Percentiles rank a stretch among this genome's conserved stretches.
These are phyloP conservation scores for Epizoanthus stellaris DNA, from an alignment of 92 coral and sea anemone genomes.

Conservation along the genomic window DNA sequence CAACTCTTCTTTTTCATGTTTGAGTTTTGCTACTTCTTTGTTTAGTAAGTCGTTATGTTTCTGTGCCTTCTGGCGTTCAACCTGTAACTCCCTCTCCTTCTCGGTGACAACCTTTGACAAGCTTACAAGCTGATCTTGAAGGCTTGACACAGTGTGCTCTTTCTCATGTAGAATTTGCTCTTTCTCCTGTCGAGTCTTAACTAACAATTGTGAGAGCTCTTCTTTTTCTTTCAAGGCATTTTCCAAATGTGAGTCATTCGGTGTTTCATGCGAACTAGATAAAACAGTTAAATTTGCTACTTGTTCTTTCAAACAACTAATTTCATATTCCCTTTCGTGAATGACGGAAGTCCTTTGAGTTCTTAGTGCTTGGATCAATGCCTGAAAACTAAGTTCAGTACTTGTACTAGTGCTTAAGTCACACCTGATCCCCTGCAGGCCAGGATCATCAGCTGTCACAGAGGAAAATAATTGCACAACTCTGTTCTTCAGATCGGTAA, in stretches of 20 bases:
- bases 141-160: conserved; percentile 74
- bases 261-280: conserved; percentile 55
- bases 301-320: conserved; percentile 77
- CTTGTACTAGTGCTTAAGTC: conserved; percentile 29
- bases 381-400: conserved; percentile 70
- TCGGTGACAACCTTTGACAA: conserved; percentile 74
- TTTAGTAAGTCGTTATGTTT: conserved; percentile 70
- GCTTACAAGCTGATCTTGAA: conserved; percentile 80
- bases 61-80: conserved; percentile 57
- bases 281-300: conserved; percentile 74
- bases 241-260: conserved; percentile 67
- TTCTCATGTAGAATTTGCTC: conserved; percentile 72
- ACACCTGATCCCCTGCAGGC: conserved; percentile 59
- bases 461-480: conserved; percentile 64
- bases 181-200: conserved; percentile 68
- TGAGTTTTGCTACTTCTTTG: conserved; percentile 63
- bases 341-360: conserved; percentile 70
- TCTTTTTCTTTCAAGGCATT: conserved; percentile 83
- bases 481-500: conserved; percentile 72
- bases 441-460: conserved; percentile 44
- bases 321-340: conserved; percentile 86
- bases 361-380: conserved; percentile 67
- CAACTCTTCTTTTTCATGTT: conserved; percentile 60
- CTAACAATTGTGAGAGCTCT: conserved; percentile 62
- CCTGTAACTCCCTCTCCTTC: conserved; percentile 66